phyloP scores from a whole-genome alignment of 2,797 vertebrate genomes.

The Siniperca scherzeri region DNA sequence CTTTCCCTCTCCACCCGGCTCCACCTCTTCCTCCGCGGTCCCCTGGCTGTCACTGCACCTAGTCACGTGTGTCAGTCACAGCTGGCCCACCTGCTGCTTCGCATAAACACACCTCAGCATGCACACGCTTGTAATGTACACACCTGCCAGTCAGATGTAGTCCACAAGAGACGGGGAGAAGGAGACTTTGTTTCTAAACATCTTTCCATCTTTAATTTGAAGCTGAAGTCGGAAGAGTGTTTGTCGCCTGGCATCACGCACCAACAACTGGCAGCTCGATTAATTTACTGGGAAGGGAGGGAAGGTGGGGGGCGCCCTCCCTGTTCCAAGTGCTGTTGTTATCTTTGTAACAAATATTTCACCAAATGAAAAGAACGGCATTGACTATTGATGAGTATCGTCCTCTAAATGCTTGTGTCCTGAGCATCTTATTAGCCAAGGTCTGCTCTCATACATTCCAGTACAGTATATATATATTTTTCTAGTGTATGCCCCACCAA shows the following conservation, averaged over 20 bases:
- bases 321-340: not conserved
- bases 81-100: slow-evolving; percentile 71
- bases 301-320: not conserved
- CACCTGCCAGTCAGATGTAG: slow-evolving; percentile 53
- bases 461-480: slow-evolving; percentile 73
- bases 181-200: slow-evolving; percentile 49
- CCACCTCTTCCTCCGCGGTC: slow-evolving; percentile 58
- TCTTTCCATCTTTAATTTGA: slow-evolving; percentile 66
- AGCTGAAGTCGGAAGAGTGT: slow-evolving; percentile 37
- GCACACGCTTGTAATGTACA: slow-evolving; percentile 1
- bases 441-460: slow-evolving; percentile 76
- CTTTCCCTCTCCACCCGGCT: slow-evolving; percentile 27
- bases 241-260: slow-evolving; percentile 39
- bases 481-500: slow-evolving; percentile 64
- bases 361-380: slow-evolving; percentile 1
- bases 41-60: slow-evolving; percentile 68
- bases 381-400: slow-evolving; percentile 5
- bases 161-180: slow-evolving; percentile 24
- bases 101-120: slow-evolving; percentile 28
- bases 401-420: slow-evolving; percentile 27
- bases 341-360: not conserved
- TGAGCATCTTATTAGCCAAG: slow-evolving; percentile 47
- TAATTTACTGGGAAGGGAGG: slow-evolving; percentile 36
- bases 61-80: slow-evolving; percentile 74
- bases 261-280: slow-evolving; percentile 48